Evolutionary conservation across 2,113 vertebrate species (phyloP), one percentile per base, ranked within the genome.

Genomic region (Formicarius rufipectus): DNA sequence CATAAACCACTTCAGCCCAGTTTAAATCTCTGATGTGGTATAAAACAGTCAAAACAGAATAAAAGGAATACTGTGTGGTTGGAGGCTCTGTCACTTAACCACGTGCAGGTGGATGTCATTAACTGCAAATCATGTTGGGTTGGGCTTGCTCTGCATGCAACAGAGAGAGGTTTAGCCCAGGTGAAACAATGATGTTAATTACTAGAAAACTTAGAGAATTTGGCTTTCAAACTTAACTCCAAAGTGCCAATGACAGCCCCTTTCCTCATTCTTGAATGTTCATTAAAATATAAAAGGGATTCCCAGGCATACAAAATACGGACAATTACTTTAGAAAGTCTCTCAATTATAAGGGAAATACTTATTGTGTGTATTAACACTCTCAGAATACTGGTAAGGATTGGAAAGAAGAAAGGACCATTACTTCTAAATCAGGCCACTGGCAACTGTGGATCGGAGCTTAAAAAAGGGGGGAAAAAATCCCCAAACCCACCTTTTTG

Each of bases 1-100:
- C 50, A 50, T 72, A 93, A 92, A 84, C 73, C 20, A 62, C 73
- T 90, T 90, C 60, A 69, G 76, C 66, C 53, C 52, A 25, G 53
- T 53, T 90, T 50, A 84, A 92, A 37, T 84, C 73, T 64, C 76
- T 64, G 53, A 76, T 90, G 62, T 78, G 12, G 56, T 58, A 72
- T 74, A 68, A 92, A 80, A 33, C 76, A 72, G 86, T 81, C 79
- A 93, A 91, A 91, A 86, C 20, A 59, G 59, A 80, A 42, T 85
- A 71, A 88, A 83, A 74, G 31, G 79, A 8, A 25, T 81, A 35
- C 53, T 60, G 45, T 75, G 72, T 67, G 47, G 16, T 82, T 92
- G 79, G 86, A 84, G 72, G 59, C 52, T 18, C 25, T 77, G 59
- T 55, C 55, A 15, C 35, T 30, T 18, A 86, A 35, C 50, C 39